Base-by-base conservation (phyloP, 2,888 invertebrate species). In the Choreutis nemorana region DNA sequence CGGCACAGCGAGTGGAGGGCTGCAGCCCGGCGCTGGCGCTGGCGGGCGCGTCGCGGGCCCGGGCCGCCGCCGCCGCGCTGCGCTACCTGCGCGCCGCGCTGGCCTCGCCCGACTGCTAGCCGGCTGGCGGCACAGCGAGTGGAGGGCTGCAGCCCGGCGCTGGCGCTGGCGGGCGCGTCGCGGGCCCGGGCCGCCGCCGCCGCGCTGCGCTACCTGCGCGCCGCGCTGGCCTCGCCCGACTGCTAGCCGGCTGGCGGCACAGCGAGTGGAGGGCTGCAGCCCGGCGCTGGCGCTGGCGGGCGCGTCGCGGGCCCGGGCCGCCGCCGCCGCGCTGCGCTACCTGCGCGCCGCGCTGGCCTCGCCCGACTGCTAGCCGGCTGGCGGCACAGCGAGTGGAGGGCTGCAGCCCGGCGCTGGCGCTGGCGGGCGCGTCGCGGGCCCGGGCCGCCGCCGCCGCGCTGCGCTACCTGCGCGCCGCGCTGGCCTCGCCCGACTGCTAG, bases 51-150 rank as follows among this genome's bases (percentile, higher is more conserved):
- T 48, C 46, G 26, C 33, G 1, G 4, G 45, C 46, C 34, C 39
- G 58, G 36, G 50, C 44, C 10, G 41, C 58, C 32, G 33, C 29
- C 27, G 33, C 3, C 26, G 20, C 13, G 23, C 12, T 55, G 31
- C 37, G 36, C 32, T 56, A 58, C 52, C 32, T 63, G 40, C 45
- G 39, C 16, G 50, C 47, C 31, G 48, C 44, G 38, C 51, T 57
- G 34, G 32, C 24, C n/a, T n/a, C n/a, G n/a, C 21, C 31, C 24
- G 35, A 30, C 29, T 23, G 14, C 33, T 24, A 30, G 28, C 28
- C 21, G 12, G 37, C n/a, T n/a, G 26, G 36, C 14, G 32, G 31
- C 27, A 37, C 25, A 10, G 22, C 26, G 14, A 6, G 25, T 10
- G 23, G 24, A 25, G 28, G 9, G 23, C 25, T 34, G 9, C 10